These are phyloP conservation scores for Illadopsis cleaveri DNA, from an alignment of 2,113 vertebrate genomes.

Conservation along the genomic window DNA sequence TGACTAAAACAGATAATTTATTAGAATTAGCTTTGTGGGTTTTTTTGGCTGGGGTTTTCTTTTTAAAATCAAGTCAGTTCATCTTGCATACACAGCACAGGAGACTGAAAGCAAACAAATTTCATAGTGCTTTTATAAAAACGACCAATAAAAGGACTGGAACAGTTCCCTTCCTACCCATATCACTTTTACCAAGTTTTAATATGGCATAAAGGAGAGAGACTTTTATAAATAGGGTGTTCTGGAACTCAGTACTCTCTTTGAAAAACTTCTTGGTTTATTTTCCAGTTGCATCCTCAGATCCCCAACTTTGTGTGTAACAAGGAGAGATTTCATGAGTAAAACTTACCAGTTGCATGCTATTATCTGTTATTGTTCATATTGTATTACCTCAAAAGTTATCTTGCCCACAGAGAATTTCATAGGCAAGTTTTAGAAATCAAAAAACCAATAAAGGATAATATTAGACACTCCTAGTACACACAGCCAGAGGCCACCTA, in stretches of 20 bases:
- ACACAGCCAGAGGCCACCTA: background rate
- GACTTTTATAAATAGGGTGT: background rate
- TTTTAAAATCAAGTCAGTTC: background rate
- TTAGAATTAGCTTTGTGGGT: background rate
- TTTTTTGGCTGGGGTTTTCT: background rate
- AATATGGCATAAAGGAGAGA: background rate
- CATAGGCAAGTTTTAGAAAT: background rate
- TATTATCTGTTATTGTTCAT: background rate
- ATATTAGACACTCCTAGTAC: background rate
- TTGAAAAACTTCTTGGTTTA: background rate
- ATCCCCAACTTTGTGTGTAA: background rate
- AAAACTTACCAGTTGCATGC: background rate
- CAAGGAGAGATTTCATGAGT: background rate
- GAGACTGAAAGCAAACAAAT: background rate
- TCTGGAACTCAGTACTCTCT: background rate
- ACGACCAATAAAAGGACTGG: background rate
- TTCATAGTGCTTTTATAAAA: background rate
- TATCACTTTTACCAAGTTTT: background rate
- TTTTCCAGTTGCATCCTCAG: background rate
- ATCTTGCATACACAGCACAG: background rate
- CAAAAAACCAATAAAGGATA: background rate
- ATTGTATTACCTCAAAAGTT: background rate
- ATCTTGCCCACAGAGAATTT: background rate
- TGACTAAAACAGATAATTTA: slow-evolving; percentile 82
- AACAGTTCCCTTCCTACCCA: background rate